These are phyloP conservation scores for Belonocnema kinseyi DNA, from an alignment of 1,140 invertebrate genomes.

Conservation along the genomic window DNA sequence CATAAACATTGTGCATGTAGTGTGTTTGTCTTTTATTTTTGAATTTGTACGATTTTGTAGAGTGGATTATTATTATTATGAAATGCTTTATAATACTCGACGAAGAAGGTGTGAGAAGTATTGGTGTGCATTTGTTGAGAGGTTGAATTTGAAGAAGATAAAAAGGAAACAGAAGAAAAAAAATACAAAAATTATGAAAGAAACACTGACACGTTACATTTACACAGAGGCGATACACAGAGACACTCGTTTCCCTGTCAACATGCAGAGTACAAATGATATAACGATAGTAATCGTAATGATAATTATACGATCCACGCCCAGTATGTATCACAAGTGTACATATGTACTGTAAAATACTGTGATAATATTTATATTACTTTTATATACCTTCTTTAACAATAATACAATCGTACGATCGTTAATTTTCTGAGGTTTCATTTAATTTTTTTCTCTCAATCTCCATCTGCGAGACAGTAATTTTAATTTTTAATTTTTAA, in stretches of 20 bases:
- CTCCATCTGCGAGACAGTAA: not conserved
- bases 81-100: slow-evolving; percentile 26
- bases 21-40: slow-evolving; percentile 36
- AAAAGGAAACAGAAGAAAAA: slow-evolving; percentile 7
- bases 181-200: slow-evolving; percentile 13
- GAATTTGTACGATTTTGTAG: slow-evolving; percentile 22
- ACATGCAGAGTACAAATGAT: slow-evolving; percentile 63
- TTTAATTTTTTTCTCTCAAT: not conserved
- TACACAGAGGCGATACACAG: slow-evolving; percentile 36
- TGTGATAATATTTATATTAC: slow-evolving; percentile 75
- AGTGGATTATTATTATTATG: slow-evolving; percentile 22
- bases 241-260: slow-evolving; percentile 51
- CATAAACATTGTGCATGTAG: slow-evolving; percentile 54
- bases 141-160: not conserved
- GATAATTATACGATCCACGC: slow-evolving; percentile 54
- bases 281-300: slow-evolving; percentile 53
- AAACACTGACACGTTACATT: slow-evolving; percentile 39
- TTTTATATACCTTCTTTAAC: slow-evolving; percentile 63
- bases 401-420: slow-evolving; percentile 62
- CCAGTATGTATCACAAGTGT: slow-evolving; percentile 69
- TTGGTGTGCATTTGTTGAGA: slow-evolving; percentile 24
- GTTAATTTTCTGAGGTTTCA: slow-evolving; percentile 38
- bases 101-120: slow-evolving; percentile 13
- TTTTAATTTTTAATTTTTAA: not conserved
- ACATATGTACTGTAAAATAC: slow-evolving; percentile 74